Conservation (phyloP, 2,113 vertebrate genomes). For the Paratilapia polleni region DNA sequence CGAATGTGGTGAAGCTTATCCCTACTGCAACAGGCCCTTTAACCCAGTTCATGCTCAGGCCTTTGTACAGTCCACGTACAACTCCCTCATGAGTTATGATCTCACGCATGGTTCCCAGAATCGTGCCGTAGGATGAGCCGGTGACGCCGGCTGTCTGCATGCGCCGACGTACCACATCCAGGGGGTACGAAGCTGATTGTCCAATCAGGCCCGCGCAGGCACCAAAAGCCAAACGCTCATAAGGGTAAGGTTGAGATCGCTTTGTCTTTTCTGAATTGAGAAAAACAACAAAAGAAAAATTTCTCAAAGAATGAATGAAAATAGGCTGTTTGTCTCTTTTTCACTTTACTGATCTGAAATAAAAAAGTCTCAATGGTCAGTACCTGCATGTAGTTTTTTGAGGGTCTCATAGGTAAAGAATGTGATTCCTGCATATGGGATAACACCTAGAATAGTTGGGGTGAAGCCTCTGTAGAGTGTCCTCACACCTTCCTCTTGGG, state of each 20-base stretch:
- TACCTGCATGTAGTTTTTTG: conserved; percentile 94
- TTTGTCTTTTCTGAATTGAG: conserved; percentile 85
- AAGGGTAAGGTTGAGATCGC: conserved; percentile 84
- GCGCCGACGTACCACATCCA: conserved; percentile 95
- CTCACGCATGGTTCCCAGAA: conserved; percentile 84
- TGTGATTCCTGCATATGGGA: conserved; percentile 94
- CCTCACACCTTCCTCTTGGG: conserved; percentile 91
- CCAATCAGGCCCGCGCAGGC: conserved; percentile 94
- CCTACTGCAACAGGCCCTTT: conserved; percentile 95
- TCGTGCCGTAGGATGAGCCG: conserved; percentile 83
- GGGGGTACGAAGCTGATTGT: conserved; percentile 94
- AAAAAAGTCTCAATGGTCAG: background rate
- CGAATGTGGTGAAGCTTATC: conserved; percentile 96
- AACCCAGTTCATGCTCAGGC: conserved; percentile 99
- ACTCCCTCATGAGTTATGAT: conserved; percentile 89
- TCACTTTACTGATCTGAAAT: background rate
- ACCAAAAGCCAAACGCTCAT: conserved; percentile 91
- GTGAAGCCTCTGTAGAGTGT: conserved; percentile 92
- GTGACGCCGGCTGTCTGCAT: conserved; percentile 96
- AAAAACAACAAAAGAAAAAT: background rate
- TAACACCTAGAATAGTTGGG: conserved; percentile 93
- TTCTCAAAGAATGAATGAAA: background rate
- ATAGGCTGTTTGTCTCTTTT: background rate
- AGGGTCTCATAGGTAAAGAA: conserved; percentile 97
- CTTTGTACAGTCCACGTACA: conserved; percentile 92